Base-by-base conservation (phyloP, 92 coral and sea anemone species). In the Siderastrea radians region DNA sequence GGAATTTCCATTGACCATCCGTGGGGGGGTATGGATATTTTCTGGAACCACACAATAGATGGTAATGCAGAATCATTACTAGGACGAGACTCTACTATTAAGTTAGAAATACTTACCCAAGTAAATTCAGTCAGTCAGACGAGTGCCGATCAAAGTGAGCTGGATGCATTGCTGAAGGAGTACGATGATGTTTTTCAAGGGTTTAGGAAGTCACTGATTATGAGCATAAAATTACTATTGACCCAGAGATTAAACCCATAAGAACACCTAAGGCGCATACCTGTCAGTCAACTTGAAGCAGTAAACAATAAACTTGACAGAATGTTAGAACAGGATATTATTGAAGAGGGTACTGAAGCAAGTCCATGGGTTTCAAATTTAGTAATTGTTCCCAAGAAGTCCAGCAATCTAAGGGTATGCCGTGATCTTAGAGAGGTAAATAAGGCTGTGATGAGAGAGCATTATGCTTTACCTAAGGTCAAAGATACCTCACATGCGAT, bases 361-460 rank as follows among this genome's bases (percentile, higher is more conserved):
- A 81, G 91, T 61, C 86, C 91, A 13, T 86, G 88, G 91, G 94
- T 86, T 7, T 91, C 91, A 1, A 86, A 81, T 54, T 43, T 77
- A 54, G 88, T 86, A 3, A 79, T 81, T 13, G 91, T 88, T 8
- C 89, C 87, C 11, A 88, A 87, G 43, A 73, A 83, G 78, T 77
- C 77, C 51, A 87, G 92, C 54, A 80, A 73, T 17, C 19, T 88
- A 4, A 74, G 92, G 62, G 82, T 83, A 60, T 83, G 92, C 79
- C 79, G 84, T 59, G 89, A 83, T 55, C 80, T 81, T 9, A 49
- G 90, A 38, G 92, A 87, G 3, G 88, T 82, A 3, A 78, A 78
- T 78, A 91, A 82, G 87, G 91, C 91, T 17, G 72, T 80, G 59
- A 62, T 83, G 26, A 83, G 92, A 72, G 94, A 91, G 81, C 73